A percentile compares a stretch with the other conserved stretches of the same genome.
phyloP scores from a whole-genome alignment of 2,113 vertebrate species.

The Cinclus cinclus region DNA sequence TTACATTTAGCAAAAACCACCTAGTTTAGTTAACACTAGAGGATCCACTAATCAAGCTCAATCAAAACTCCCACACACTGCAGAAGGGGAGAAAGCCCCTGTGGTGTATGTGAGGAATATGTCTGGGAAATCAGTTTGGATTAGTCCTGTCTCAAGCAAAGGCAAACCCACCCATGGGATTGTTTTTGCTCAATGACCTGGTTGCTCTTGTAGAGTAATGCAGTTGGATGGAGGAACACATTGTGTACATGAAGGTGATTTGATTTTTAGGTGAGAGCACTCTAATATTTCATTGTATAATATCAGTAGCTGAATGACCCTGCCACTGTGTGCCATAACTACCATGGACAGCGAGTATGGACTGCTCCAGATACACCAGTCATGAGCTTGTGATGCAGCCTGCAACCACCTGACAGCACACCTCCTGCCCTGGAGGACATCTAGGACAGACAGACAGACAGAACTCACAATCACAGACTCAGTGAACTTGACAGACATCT shows the following conservation, averaged over 20 bases:
- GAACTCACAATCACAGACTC: background rate
- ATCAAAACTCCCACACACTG: background rate
- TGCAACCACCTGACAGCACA: background rate
- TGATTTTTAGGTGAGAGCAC: background rate
- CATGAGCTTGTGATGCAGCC: background rate
- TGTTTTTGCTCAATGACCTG: background rate
- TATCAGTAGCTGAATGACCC: background rate
- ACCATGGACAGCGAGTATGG: background rate
- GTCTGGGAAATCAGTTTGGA: background rate
- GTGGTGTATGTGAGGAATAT: background rate
- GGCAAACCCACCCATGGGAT: background rate
- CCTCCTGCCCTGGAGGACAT: background rate
- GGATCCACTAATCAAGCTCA: rapidly evolving
- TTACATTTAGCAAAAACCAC: too few species aligned
- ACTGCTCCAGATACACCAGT: background rate
- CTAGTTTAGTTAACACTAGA: background rate
- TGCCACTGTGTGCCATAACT: background rate
- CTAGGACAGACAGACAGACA: too few species aligned
- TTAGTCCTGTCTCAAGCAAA: background rate
- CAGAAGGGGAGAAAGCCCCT: background rate
- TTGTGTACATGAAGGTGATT: background rate
- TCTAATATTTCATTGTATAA: background rate
- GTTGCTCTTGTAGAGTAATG: background rate
- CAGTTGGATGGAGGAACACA: background rate
- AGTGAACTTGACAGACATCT: too few species aligned